A percentile compares a stretch with the other conserved stretches of the same genome.
Conservation (phyloP, 1,140 invertebrate genomes). For the Dinoponera quadriceps region DNA sequence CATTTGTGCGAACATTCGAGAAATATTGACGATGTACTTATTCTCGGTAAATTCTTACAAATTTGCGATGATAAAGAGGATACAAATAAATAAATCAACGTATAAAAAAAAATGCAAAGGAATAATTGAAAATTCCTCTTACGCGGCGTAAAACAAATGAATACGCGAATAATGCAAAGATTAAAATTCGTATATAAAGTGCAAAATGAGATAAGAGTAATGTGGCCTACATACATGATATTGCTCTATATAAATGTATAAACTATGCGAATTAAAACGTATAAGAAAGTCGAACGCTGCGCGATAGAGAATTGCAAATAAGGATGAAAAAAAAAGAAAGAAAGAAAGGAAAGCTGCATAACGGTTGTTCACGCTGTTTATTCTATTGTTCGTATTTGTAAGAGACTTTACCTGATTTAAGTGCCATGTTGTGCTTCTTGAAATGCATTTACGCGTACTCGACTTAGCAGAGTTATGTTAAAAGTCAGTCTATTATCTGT, state of each 20-base stretch:
- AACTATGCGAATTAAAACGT: constrained; percentile 33
- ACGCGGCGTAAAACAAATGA: constrained; percentile 5
- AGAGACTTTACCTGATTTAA: constrained; percentile 70
- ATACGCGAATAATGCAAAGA: constrained; percentile 24
- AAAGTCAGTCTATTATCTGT: constrained; percentile 20
- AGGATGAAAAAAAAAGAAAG: too few species aligned
- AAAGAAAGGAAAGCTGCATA: constrained; percentile 53
- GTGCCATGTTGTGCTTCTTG: constrained; percentile 68
- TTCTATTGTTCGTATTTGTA: constrained; percentile 65
- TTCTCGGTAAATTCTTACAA: constrained; percentile 7
- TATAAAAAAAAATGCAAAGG: background rate
- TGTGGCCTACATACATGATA: constrained; percentile 56
- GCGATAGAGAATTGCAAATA: constrained; percentile 36
- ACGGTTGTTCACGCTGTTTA: constrained; percentile 56
- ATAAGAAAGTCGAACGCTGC: constrained; percentile 60
- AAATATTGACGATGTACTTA: constrained; percentile 22
- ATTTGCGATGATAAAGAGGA: constrained; percentile 5
- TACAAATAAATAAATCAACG: constrained; percentile 24
- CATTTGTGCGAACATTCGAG: background rate
- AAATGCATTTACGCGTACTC: constrained; percentile 47
- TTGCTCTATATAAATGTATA: constrained; percentile 57
- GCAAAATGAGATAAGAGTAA: constrained; percentile 34
- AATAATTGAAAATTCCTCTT: background rate
- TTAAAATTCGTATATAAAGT: constrained; percentile 24
- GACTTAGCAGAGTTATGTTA: constrained; percentile 25